Evolutionary conservation across 2,113 vertebrate species (phyloP), one percentile per base, ranked within the genome.

Genomic region (Ifrita kowaldi): DNA sequence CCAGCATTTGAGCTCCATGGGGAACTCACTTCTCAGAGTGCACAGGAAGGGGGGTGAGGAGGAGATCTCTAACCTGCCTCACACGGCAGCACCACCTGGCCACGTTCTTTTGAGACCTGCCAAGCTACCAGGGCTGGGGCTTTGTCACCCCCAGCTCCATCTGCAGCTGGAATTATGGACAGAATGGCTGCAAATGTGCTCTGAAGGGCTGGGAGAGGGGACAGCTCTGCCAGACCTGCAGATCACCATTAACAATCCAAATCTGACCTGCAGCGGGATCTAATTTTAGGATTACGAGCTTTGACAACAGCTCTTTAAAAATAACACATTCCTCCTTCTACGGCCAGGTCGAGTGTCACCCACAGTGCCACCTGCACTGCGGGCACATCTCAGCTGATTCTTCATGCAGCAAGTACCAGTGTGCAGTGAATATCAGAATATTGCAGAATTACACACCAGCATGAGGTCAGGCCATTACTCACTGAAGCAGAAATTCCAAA

Each of bases 201-300:
- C 73, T 9, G 39, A 42, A 81, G 41, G 6, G 39, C 85, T 78
- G 42, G 2, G 2, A 39, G 33, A 55, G 19, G 35, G 50, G 21
- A 42, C 13, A 23, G 59, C 57, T 56, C 87, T 52, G 37, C 2
- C 16, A 71, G 55, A 87, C 35, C 3, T 6, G 42, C 82, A 84
- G 55, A 77, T 81, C 85, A 20, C 33, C 4, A 0, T 71, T 27
- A 78, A 67, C 4, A 1, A 92, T 46, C 71, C 87, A 81, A 90
- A 96, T 49, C 86, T 16, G 6, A 84, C 90, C 88, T 62, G 59
- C 71, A 17, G 16, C 4, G 11, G 46, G 64, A 87, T 37, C 90
- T 96, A 78, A 94, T 95, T 94, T 95, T 87, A 94, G 93, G 92
- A 77, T 96, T 90, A 94, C 71, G 18, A 74, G 90, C 92, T 96